phyloP scores from a whole-genome alignment of 1,140 invertebrate genomes.

The Sitobion miscanthi region DNA sequence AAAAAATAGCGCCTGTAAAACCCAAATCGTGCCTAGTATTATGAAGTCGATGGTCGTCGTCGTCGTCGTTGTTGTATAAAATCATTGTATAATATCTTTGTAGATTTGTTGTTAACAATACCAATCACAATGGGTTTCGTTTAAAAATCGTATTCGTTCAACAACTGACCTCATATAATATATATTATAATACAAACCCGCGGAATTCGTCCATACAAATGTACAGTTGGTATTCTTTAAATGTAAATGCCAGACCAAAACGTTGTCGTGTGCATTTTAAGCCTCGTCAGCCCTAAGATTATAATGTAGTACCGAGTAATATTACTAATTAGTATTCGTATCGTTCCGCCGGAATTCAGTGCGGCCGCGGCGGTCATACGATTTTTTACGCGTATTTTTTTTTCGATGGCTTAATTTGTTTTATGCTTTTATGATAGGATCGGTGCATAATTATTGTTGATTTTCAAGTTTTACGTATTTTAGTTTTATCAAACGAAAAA shows the following conservation, averaged over 20 bases:
- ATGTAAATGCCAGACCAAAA: background rate
- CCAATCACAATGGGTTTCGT: background rate
- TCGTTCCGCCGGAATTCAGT: background rate
- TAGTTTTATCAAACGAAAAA: background rate
- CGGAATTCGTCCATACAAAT: background rate
- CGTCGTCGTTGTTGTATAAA: no score
- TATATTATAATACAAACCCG: background rate
- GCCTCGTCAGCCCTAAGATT: background rate
- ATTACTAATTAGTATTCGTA: constrained; percentile 6
- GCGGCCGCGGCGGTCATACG: background rate
- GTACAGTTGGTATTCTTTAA: background rate
- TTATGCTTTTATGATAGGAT: background rate
- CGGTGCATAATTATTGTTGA: background rate
- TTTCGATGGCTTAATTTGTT: background rate
- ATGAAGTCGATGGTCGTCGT: background rate
- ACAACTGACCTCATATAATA: background rate
- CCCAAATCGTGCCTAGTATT: background rate
- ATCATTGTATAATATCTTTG: background rate
- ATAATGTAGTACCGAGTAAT: background rate
- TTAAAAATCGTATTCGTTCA: background rate
- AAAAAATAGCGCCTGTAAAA: background rate
- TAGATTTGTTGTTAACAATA: background rate
- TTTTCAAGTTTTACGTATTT: background rate
- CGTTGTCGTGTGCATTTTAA: background rate
- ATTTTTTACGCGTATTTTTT: background rate